Evolutionary conservation across 2,797 vertebrate species (phyloP).

Genomic region (Euphonia xanthogaster): DNA sequence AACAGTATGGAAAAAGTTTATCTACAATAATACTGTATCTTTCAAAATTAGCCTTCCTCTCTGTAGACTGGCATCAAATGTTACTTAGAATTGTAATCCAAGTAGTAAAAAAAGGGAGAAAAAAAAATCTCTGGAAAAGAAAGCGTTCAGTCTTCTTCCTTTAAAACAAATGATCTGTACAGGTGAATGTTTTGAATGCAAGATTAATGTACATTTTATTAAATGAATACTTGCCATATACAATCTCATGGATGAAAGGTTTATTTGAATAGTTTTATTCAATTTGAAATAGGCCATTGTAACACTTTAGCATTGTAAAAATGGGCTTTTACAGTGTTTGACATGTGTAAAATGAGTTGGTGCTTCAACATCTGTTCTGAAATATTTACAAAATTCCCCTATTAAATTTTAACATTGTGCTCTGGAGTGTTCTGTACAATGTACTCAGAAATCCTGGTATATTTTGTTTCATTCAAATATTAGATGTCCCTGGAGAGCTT

Average conservation of each 20-base stretch:
- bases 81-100: neutral
- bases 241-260: constrained; percentile 5
- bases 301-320: neutral
- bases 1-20: neutral
- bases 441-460: neutral
- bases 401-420: constrained; percentile 15
- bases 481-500: neutral
- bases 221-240: neutral
- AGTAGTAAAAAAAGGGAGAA: neutral
- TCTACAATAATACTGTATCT: neutral
- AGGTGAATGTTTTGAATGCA: neutral
- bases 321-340: neutral
- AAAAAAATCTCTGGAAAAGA: neutral
- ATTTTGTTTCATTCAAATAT: neutral
- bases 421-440: neutral
- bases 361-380: neutral
- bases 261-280: constrained; percentile 39
- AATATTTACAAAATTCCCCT: constrained; percentile 32
- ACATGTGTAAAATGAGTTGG: neutral
- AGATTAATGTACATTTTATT: neutral
- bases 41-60: neutral
- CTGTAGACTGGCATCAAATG: neutral
- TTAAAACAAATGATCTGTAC: neutral
- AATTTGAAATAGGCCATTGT: neutral
- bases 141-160: neutral